A percentile compares a stretch with the other conserved stretches of the same genome.
Evolutionary conservation across 1,140 invertebrate genomes (phyloP).

Genomic region (Babylonia areolata): DNA sequence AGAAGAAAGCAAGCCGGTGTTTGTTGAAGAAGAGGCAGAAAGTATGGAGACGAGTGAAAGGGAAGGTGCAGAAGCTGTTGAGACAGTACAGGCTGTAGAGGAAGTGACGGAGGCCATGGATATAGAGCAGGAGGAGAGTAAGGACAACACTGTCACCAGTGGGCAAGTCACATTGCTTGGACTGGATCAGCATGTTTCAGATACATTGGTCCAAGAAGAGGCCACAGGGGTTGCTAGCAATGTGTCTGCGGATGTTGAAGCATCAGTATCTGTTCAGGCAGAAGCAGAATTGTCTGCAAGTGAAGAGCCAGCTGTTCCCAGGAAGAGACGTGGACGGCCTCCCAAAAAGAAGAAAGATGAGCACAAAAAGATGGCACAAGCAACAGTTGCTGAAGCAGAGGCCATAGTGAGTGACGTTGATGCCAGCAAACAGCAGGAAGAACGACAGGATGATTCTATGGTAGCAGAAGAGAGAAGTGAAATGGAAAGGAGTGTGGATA

Average conservation of each 20-base stretch:
- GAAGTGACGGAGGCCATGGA: neutral
- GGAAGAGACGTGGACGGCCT: conserved; percentile 21
- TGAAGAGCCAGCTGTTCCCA: neutral
- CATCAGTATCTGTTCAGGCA: neutral
- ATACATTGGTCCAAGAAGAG: neutral
- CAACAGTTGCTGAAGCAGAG: neutral
- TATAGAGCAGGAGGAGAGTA: neutral
- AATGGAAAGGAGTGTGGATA: neutral
- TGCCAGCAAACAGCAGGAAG: neutral
- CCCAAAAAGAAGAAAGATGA: neutral
- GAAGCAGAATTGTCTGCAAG: neutral
- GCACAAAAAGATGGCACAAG: neutral
- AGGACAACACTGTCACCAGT: neutral
- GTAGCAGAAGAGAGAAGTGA: neutral
- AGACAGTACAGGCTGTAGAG: neutral
- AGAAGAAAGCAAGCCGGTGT: neutral
- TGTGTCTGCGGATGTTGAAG: neutral
- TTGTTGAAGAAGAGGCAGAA: neutral
- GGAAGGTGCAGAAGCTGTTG: neutral
- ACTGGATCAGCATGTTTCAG: neutral
- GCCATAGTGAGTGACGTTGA: neutral
- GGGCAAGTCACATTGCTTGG: neutral
- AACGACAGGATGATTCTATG: neutral
- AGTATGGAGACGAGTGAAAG: neutral
- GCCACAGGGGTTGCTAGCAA: neutral